phyloP scores from a whole-genome alignment of 2,797 vertebrate genomes.

The Steatocranus sp. region DNA sequence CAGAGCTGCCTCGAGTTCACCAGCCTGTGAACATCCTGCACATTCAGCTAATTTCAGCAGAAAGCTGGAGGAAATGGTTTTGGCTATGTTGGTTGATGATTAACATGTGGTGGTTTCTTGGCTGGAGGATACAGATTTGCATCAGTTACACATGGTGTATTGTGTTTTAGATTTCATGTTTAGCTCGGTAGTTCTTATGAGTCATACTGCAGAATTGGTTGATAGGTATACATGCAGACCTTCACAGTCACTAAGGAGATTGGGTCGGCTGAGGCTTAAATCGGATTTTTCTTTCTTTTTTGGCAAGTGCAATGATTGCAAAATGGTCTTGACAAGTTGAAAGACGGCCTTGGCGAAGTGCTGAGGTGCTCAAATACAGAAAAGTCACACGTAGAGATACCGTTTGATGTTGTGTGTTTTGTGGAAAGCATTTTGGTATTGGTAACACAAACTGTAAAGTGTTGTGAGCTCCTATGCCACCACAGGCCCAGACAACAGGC shows the following conservation, averaged over 20 bases:
- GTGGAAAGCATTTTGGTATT: neutral
- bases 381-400: neutral
- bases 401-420: neutral
- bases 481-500: neutral
- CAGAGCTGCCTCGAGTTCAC: slow-evolving; percentile 59
- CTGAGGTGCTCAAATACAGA: neutral
- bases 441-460: neutral
- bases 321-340: neutral
- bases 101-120: slow-evolving; percentile 8
- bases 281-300: neutral
- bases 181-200: neutral
- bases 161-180: neutral
- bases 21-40: slow-evolving; percentile 48
- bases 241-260: neutral
- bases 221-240: neutral
- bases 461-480: neutral
- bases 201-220: neutral
- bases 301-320: neutral
- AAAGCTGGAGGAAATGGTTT: slow-evolving; percentile 35
- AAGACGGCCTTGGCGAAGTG: neutral
- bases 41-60: slow-evolving; percentile 45
- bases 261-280: neutral
- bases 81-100: slow-evolving; percentile 41
- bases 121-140: slow-evolving; percentile 7
- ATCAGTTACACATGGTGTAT: neutral